Percentiles rank a stretch among this genome's conserved stretches.
Evolutionary conservation across 2,888 invertebrate species (phyloP).

Genomic region (Tuta absoluta): DNA sequence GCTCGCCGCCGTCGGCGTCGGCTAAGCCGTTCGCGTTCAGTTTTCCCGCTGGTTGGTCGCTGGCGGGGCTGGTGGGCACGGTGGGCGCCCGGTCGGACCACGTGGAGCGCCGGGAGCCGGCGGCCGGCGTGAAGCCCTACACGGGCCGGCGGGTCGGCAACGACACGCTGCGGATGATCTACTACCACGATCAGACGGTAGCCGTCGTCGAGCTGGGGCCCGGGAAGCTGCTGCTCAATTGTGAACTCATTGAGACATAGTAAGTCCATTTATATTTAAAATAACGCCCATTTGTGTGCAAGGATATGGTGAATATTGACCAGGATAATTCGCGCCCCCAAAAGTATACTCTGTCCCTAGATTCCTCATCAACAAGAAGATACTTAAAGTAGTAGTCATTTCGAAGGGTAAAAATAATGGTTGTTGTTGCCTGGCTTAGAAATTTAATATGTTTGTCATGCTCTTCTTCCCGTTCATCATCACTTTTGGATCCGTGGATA

Average conservation of each 20-base stretch:
- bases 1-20: constrained; percentile 70
- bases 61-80: constrained; percentile 69
- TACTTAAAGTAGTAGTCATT: too few species aligned
- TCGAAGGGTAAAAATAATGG: too few species aligned
- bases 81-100: constrained; percentile 64
- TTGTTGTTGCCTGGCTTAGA: too few species aligned
- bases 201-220: constrained; percentile 90
- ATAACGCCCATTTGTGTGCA: too few species aligned
- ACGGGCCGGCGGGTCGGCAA: constrained; percentile 84
- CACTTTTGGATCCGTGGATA: too few species aligned
- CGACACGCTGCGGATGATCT: constrained; percentile 87
- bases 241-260: constrained; percentile 93
- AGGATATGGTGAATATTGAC: too few species aligned
- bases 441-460: too few species aligned
- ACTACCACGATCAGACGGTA: constrained; percentile 90
- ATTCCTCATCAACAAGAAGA: too few species aligned
- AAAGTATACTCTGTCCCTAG: too few species aligned
- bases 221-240: constrained; percentile 86
- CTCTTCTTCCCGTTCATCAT: too few species aligned
- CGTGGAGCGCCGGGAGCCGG: constrained; percentile 57
- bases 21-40: constrained; percentile 75
- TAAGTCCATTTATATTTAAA: constrained; percentile 77
- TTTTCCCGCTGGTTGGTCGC: constrained; percentile 74
- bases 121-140: constrained; percentile 79
- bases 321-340: too few species aligned